These are phyloP conservation scores for Serranus cabrilla DNA, from an alignment of 2,797 vertebrate species.

Conservation along the genomic window DNA sequence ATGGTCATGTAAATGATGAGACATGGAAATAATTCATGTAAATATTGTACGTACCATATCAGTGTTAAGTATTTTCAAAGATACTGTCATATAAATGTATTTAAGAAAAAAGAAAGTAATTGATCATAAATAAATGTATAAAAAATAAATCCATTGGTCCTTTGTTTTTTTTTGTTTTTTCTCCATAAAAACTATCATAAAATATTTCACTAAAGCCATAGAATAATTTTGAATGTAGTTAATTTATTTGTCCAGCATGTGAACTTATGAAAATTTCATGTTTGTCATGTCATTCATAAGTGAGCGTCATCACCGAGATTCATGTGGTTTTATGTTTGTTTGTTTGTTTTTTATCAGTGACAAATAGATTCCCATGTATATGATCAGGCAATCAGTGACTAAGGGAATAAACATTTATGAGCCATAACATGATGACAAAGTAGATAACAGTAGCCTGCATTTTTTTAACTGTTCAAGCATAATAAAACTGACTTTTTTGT, in stretches of 20 bases:
- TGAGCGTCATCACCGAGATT: background rate
- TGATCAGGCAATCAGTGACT: background rate
- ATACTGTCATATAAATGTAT: slow-evolving; percentile 42
- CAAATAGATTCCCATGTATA: background rate
- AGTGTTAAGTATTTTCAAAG: slow-evolving; percentile 32
- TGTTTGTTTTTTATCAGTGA: too few relatives aligned
- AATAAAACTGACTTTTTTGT: background rate
- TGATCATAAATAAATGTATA: background rate
- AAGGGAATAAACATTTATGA: background rate
- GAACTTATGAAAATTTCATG: background rate
- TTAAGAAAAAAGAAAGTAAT: slow-evolving; percentile 33
- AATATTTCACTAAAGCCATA: background rate
- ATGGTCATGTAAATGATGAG: background rate
- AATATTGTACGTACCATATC: slow-evolving; percentile 9
- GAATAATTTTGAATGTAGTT: background rate
- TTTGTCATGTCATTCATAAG: background rate
- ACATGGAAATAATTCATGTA: background rate
- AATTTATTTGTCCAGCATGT: background rate
- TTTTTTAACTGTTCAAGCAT: background rate
- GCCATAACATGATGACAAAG: background rate
- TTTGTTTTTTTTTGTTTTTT: background rate
- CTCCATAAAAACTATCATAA: background rate
- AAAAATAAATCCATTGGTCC: slow-evolving; percentile 19
- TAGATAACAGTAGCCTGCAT: background rate
- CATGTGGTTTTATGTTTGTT: background rate